These are phyloP conservation scores for Cheiracanthium punctorium DNA, from an alignment of 2,888 invertebrate species.

Conservation along the genomic window DNA sequence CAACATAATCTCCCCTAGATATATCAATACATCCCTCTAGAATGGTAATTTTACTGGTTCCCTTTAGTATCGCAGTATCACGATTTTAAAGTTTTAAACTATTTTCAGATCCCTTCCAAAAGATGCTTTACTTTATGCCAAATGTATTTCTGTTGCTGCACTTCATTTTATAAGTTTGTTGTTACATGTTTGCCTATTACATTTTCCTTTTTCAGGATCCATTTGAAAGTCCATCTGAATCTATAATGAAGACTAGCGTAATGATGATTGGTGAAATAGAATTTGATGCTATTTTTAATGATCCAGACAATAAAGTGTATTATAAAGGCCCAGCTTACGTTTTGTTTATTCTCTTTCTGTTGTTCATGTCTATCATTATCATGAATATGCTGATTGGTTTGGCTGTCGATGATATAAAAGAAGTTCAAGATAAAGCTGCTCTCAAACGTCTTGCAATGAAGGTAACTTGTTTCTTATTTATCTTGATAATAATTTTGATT, in stretches of 20 bases:
- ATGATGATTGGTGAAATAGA: constrained; percentile 77
- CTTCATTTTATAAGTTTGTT: neutral
- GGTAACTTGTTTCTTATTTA: no score
- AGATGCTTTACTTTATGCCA: no score
- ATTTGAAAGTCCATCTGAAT: constrained; percentile 73
- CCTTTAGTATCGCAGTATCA: no score
- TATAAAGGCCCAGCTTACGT: constrained; percentile 75
- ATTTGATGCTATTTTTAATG: constrained; percentile 75
- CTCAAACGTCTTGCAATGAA: constrained; percentile 76
- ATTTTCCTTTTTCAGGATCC: constrained; percentile 72
- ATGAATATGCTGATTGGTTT: constrained; percentile 78
- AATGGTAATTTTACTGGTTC: no score
- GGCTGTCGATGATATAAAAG: constrained; percentile 79
- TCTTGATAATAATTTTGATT: no score
- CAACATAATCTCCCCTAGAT: no score
- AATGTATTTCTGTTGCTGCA: neutral
- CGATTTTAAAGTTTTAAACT: no score
- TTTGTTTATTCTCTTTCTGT: constrained; percentile 76
- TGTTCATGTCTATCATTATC: constrained; percentile 76
- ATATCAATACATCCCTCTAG: no score
- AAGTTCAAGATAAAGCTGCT: constrained; percentile 78
- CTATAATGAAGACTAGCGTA: constrained; percentile 75
- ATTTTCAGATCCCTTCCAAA: neutral
- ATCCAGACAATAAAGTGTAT: constrained; percentile 70
- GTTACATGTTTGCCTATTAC: no score